Base-by-base conservation (phyloP, 1,140 invertebrate species). In the Drosophila yakuba region DNA sequence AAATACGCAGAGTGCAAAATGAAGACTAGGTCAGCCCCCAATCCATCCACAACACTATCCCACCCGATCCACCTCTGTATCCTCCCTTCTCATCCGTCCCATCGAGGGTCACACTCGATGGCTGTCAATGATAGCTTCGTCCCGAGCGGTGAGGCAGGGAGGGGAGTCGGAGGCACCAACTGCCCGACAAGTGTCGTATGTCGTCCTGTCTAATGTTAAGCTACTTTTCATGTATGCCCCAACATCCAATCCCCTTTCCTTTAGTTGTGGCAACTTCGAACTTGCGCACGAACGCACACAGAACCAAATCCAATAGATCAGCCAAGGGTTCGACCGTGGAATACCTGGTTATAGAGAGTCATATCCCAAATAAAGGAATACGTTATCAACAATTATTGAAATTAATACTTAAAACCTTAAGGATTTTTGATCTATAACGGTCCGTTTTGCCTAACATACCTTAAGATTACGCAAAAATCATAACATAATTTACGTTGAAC, bases 201-300 rank as follows among this genome's bases (percentile, higher is more conserved):
- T 86, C 76, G 75, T 76, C 35, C 83, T 64, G 64, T 83, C 79
- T 83, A 83, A 83, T 86, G 83, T 89, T 79, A 83, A 86, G 83
- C 84, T 77, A 86, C 83, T 86, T 86, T 86, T 86, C 83, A 88
- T 86, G 83, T 86, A 82, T 50, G 52, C 52, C 80, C 80, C 45
- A 58, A 45, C 41, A 59, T 57, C 73, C 17, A 20, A 15, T 48
- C 39, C 50, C 51, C 32, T 38, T 39, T 39, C 52, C 71, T 58
- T 59, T 45, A 41, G 51, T 20, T 45, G 39, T 41, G 55, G 60
- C 12, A 66, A 52, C 48, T 45, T 60, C 36, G 25, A 80, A 48
- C 59, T 58, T 80, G 51, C 71, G 80, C 80, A 82, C 75, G 76
- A 82, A 81, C 57, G 61, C 67, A 82, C 78, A 62, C 10, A 39